Evolutionary conservation across 2,888 invertebrate genomes (phyloP).

Genomic region (Lycophotia porphyrea): DNA sequence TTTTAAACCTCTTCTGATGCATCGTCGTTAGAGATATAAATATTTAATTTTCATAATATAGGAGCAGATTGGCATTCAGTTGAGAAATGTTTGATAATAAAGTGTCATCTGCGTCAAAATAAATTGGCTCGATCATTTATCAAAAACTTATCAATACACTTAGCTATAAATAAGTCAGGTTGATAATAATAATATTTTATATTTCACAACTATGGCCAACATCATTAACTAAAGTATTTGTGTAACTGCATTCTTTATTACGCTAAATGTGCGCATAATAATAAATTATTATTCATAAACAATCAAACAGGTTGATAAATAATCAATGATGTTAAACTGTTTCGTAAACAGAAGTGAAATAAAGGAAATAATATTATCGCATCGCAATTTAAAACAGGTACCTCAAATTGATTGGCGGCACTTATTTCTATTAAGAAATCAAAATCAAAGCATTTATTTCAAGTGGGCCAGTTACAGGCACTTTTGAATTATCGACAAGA

Average conservation of each 20-base stretch:
- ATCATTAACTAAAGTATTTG: conserved; percentile 44
- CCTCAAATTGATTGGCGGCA: conserved; percentile 20
- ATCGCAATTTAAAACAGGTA: conserved; percentile 7
- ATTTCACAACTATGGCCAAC: conserved; percentile 27
- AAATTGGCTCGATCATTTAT: conserved; percentile 39
- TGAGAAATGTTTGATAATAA: conserved; percentile 38
- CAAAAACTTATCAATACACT: conserved; percentile 42
- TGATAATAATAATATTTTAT: conserved; percentile 28
- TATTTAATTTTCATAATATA: conserved; percentile 50
- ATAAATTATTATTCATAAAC: conserved; percentile 45
- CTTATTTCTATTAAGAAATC: too few species aligned
- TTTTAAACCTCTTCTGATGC: conserved; percentile 12
- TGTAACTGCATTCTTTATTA: conserved; percentile 45
- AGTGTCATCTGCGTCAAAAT: conserved; percentile 50
- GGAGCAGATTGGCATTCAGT: conserved; percentile 18
- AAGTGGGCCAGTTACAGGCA: too few species aligned
- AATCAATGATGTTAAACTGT: conserved; percentile 8
- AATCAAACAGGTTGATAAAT: conserved; percentile 36
- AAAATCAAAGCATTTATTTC: too few species aligned
- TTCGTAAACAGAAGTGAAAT: conserved; percentile 46
- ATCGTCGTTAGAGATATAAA: conserved; percentile 27
- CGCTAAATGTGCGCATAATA: conserved; percentile 23
- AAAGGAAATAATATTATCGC: conserved; percentile 25
- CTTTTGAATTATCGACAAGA: too few species aligned
- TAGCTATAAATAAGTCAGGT: conserved; percentile 36